Base-by-base conservation (phyloP, 1,140 invertebrate species). In the Myzus persicae region DNA sequence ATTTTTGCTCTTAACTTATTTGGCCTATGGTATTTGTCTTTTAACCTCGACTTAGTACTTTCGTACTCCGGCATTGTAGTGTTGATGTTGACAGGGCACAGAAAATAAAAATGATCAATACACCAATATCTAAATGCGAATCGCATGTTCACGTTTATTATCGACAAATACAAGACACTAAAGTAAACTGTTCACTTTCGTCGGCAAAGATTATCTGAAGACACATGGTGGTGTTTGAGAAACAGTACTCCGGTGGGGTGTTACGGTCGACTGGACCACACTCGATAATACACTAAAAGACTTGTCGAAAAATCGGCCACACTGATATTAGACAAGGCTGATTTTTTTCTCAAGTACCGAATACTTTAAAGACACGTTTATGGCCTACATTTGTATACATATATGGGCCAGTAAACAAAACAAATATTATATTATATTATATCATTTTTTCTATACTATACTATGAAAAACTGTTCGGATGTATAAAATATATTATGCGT, bases 21-120 rank as follows among this genome's bases (percentile, higher is more conserved):
- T 20, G 91, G 91, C 18, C 91, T 93, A 84, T 93, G 91, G 38
- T 93, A 93, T 93, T 93, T 93, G 36, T 93, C 91, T 93, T 93
- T 93, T 40, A 93, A 93, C 48, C 91, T 82, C 18, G 91, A 93
- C 31, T 93, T 93, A 31, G 76, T 85, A 85, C 76, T 85, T 93
- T 93, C 24, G 2, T 38, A 54, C n/a, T 84, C 44, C 1, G 81
- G 46, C 81, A 93, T 93, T 85, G 42, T 46, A 31, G 46, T 85
- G 42, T 76, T 76, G 36, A 40, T 26, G 51, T 85, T 85, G 36
- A 42, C 46, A 22, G 91, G 81, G 31, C 46, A 82, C 31, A 93
- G 3, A n/a, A 51, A 93, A 54, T 84, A 84, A 36, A 51, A 93
- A 42, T 42, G 90, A 82, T 92, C 67, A 42, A 93, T 38, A 31